Evolutionary conservation across 2,797 vertebrate genomes (phyloP), one percentile per base, ranked within the genome.

Genomic region (Allobates femoralis): DNA sequence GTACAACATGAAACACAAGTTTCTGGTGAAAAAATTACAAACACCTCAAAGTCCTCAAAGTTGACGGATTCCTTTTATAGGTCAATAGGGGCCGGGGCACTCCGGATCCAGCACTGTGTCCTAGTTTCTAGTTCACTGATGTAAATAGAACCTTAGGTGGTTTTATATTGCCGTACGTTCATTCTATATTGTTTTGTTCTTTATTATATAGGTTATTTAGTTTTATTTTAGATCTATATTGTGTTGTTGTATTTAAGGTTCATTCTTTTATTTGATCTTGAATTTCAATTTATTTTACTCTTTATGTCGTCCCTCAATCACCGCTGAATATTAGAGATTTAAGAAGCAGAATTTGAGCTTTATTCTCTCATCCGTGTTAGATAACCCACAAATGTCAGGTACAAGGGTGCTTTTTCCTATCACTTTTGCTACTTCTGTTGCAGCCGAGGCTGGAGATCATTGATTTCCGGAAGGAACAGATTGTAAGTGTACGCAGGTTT

Each of bases 381-480:
- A 41, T 3, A n/a, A 21, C 67, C 8, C 19, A 46, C 41, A 46
- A 46, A 46, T 46, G 12, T 26, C 23, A 26, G 41, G n/a, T 34
- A 50, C 41, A 37, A 5, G n/a, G 71, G 37, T 26, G 71, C 14
- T 74, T 50, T 74, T 73, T 26, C 71, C 71, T 18, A 74, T 18
- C 41, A 26, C 41, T n/a, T 74, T 23, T 50, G 41, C 46, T 74
- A 74, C 23, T 50, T 74, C 71, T 50, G n/a, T 23, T 26, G 37
- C 37, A 16, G 41, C 41, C 71, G 26, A 74, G 37, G 12, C 11
- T 74, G 46, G 71, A 50, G 71, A n/a, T 74, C 71, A 74, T 74
- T 74, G 71, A 74, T 74, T 74, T 74, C 71, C 16, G 15, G 41
- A 10, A 41, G 34, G 34, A 23, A 71, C 34, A 50, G 71, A 74